Conservation (phyloP, 1,140 invertebrate species). For the Ceratina japonica region DNA sequence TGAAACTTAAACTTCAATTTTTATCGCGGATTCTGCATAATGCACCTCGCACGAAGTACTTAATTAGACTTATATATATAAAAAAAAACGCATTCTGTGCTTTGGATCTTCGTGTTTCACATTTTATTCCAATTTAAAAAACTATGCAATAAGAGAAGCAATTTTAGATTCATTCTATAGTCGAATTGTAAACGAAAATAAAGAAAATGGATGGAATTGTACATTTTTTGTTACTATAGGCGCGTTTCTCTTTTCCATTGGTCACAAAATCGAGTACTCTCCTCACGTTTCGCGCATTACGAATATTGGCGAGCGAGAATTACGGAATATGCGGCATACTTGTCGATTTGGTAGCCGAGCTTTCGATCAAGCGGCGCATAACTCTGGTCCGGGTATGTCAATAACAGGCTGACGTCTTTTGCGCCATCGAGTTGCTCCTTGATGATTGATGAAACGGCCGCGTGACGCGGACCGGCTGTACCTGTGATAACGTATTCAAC, state of each 20-base stretch:
- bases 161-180: neutral
- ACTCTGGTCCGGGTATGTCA: constrained; percentile 37
- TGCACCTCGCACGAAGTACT: neutral
- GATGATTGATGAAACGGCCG: constrained; percentile 46
- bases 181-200: too few relatives aligned
- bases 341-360: constrained; percentile 28
- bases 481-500: neutral
- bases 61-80: too few relatives aligned
- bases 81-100: too few relatives aligned
- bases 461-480: constrained; percentile 15
- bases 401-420: constrained; percentile 34
- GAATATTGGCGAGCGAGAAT: constrained; percentile 33
- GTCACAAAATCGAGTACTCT: neutral
- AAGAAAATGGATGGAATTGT: neutral
- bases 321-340: constrained; percentile 31
- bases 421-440: constrained; percentile 17
- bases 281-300: neutral
- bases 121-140: too few relatives aligned
- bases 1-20: neutral
- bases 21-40: neutral
- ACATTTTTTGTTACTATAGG: neutral
- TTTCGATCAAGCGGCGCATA: constrained; percentile 30
- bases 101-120: too few relatives aligned
- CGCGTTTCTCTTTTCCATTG: neutral
- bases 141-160: neutral